These are phyloP conservation scores for Hoplias malabaricus DNA, from an alignment of 2,113 vertebrate genomes.

Conservation along the genomic window DNA sequence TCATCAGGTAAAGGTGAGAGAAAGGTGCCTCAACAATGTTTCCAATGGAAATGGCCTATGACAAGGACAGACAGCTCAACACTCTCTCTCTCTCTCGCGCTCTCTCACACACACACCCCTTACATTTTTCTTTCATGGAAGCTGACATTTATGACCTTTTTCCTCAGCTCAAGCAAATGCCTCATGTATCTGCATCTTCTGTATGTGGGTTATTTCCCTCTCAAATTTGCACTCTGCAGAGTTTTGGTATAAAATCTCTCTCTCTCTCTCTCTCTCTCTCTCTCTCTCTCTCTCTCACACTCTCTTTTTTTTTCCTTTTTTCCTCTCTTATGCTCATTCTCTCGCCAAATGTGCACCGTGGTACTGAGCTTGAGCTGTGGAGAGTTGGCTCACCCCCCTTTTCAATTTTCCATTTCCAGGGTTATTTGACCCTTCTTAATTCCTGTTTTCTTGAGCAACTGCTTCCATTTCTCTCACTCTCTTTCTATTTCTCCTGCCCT, in stretches of 20 bases:
- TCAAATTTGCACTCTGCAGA: neutral
- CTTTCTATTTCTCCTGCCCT: neutral
- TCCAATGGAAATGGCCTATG: neutral
- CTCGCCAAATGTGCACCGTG: neutral
- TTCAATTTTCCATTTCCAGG: neutral
- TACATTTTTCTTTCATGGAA: neutral
- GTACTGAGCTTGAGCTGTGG: neutral
- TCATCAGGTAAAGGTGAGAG: neutral
- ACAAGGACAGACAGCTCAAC: neutral
- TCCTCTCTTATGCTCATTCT: too few species aligned
- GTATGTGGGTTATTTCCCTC: conserved; percentile 1
- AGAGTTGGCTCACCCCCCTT: neutral
- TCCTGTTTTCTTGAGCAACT: neutral
- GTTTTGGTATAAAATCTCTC: neutral
- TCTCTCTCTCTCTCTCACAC: neutral
- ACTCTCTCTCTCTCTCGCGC: neutral
- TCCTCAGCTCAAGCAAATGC: neutral
- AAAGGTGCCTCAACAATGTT: neutral
- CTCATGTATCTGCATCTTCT: neutral
- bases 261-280: neutral
- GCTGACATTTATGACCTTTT: neutral
- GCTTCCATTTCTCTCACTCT: neutral
- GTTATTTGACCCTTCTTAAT: neutral
- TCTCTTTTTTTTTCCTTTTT: neutral
- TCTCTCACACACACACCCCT: neutral